These are phyloP conservation scores for Homarus americanus DNA, from an alignment of 1,140 invertebrate genomes.

Conservation along the genomic window DNA sequence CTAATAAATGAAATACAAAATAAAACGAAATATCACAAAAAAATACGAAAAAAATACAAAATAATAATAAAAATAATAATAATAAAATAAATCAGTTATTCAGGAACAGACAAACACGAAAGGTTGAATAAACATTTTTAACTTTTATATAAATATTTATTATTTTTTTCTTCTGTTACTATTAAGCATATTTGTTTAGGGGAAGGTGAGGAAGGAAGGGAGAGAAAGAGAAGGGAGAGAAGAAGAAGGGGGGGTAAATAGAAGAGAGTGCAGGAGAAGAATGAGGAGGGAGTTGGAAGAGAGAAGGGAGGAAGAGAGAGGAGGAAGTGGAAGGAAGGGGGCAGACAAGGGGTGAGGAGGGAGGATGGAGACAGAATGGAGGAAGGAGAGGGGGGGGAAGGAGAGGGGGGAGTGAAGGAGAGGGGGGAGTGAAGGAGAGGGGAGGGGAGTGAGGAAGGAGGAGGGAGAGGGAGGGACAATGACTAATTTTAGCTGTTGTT, in stretches of 20 bases:
- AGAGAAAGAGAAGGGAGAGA: not conserved
- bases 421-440: not conserved
- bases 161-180: no score
- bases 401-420: not conserved
- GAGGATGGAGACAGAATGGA: not conserved
- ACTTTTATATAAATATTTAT: no score
- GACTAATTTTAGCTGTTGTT: not conserved
- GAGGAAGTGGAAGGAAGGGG: not conserved
- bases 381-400: not conserved
- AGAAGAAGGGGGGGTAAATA: not conserved
- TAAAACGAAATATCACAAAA: no score
- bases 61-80: no score
- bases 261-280: not conserved
- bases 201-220: not conserved
- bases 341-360: not conserved
- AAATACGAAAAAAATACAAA: no score
- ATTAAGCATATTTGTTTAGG: not conserved
- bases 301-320: not conserved
- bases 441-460: not conserved
- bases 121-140: no score
- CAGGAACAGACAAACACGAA: no score
- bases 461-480: slow-evolving; percentile 11
- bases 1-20: no score
- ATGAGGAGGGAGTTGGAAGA: not conserved
- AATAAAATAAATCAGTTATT: no score